phyloP scores from a whole-genome alignment of 2,113 vertebrate species.

The Mastomys coucha region DNA sequence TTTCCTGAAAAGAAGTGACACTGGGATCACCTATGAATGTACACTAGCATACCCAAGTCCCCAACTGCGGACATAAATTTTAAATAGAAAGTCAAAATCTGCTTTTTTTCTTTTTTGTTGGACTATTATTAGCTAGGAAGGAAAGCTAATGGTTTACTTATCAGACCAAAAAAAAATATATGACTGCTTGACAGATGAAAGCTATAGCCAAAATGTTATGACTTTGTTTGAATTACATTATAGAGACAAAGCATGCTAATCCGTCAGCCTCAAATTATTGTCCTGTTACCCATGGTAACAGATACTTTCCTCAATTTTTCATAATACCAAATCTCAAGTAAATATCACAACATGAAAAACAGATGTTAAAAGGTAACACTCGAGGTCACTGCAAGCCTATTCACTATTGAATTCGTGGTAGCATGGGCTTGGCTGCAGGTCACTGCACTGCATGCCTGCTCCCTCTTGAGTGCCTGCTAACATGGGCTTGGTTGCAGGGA shows the following conservation, averaged over 20 bases:
- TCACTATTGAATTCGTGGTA: slow-evolving; percentile 72
- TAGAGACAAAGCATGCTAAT: slow-evolving; percentile 67
- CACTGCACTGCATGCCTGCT: slow-evolving; percentile 72
- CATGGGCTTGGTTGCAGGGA: not conserved
- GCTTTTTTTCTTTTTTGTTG: slow-evolving; percentile 60
- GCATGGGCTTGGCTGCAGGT: slow-evolving; percentile 45
- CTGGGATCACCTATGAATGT: slow-evolving; percentile 68
- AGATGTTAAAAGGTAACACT: slow-evolving; percentile 79
- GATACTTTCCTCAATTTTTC: slow-evolving; percentile 80
- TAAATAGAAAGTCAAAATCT: slow-evolving; percentile 64
- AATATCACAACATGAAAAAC: slow-evolving; percentile 81
- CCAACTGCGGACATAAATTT: slow-evolving; percentile 59
- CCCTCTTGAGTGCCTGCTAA: slow-evolving; percentile 73
- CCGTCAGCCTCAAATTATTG: slow-evolving; percentile 65
- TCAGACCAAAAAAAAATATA: slow-evolving; percentile 73
- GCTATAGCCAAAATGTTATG: slow-evolving; percentile 68
- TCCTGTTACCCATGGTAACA: slow-evolving; percentile 74
- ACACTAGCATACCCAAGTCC: slow-evolving; percentile 55
- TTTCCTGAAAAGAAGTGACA: slow-evolving; percentile 46
- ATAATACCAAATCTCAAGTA: slow-evolving; percentile 80
- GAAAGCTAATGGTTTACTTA: slow-evolving; percentile 75
- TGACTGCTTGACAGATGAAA: slow-evolving; percentile 70
- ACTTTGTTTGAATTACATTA: slow-evolving; percentile 80
- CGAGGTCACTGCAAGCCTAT: slow-evolving; percentile 72
- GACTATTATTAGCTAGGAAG: slow-evolving; percentile 68